Conservation (phyloP, 2,888 invertebrate genomes). For the Ormyrus pomaceus region DNA sequence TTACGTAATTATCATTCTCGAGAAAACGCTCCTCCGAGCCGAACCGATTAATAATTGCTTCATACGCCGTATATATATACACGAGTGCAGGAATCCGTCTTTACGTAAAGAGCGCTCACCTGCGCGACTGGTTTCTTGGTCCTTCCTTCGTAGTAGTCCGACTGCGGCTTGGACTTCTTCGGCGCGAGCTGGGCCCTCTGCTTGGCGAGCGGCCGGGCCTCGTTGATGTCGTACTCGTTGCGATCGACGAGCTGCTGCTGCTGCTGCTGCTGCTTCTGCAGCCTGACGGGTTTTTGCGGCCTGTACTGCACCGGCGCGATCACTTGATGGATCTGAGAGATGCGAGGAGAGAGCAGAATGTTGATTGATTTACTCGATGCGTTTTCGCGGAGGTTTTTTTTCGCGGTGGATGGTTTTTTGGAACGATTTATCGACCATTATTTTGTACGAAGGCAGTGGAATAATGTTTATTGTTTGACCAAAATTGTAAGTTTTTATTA, state of each 20-base stretch:
- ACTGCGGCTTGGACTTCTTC: constrained; percentile 50
- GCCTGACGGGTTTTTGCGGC: constrained; percentile 57
- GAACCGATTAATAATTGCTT: neutral
- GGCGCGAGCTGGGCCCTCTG: constrained; percentile 54
- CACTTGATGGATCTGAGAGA: constrained; percentile 43
- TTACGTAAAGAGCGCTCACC: constrained; percentile 55
- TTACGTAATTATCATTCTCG: too few relatives aligned
- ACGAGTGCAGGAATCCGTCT: neutral
- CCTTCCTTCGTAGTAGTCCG: constrained; percentile 52
- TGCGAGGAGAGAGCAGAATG: neutral
- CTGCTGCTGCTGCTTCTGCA: constrained; percentile 53
- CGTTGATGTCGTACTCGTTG: constrained; percentile 55
- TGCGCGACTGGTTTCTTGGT: constrained; percentile 84
- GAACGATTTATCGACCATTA: too few relatives aligned
- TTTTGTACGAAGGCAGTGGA: too few relatives aligned
- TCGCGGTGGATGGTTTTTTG: too few relatives aligned
- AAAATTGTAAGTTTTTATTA: too few relatives aligned
- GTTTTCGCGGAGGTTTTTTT: too few relatives aligned
- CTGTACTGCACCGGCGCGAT: constrained; percentile 62
- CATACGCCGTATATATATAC: neutral
- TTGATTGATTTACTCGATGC: too few relatives aligned
- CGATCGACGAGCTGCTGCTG: constrained; percentile 44
- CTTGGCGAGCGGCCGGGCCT: constrained; percentile 55
- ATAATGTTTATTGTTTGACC: too few relatives aligned
- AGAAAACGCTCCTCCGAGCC: too few relatives aligned